phyloP scores from a whole-genome alignment of 92 coral and sea anemone genomes.

The Porites cylindrica region DNA sequence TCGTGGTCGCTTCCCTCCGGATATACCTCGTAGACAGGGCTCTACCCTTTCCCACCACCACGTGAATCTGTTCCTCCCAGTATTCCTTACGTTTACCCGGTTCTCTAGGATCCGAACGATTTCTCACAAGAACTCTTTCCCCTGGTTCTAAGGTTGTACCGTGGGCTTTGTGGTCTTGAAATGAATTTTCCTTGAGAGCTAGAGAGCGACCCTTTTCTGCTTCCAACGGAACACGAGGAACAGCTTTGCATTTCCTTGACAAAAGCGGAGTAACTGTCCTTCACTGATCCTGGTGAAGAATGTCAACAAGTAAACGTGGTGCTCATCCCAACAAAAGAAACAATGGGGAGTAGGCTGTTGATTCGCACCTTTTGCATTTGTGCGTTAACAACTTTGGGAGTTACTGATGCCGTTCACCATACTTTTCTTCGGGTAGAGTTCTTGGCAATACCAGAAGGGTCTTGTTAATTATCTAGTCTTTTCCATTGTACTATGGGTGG shows the following conservation, averaged over 20 bases:
- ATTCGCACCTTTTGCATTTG: conserved; percentile 16
- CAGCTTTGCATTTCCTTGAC: conserved; percentile 35
- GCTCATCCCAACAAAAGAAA: conserved; percentile 46
- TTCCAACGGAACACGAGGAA: conserved; percentile 16
- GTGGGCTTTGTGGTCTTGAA: conserved; percentile 37
- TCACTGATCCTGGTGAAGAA: background rate
- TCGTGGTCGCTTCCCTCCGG: background rate
- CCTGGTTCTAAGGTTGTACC: conserved; percentile 44
- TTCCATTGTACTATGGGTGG: too few species aligned
- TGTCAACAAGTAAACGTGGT: conserved; percentile 39
- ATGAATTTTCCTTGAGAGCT: conserved; percentile 9
- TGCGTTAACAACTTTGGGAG: conserved; percentile 24
- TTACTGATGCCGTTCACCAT: background rate
- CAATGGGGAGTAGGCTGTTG: conserved; percentile 54
- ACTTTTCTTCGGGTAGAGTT: conserved; percentile 19
- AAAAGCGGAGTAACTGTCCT: background rate
- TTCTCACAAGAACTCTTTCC: conserved; percentile 35
- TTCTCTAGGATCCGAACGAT: conserved; percentile 13
- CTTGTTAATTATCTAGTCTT: background rate
- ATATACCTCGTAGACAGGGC: conserved; percentile 31
- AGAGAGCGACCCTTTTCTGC: conserved; percentile 7
- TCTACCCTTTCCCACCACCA: conserved; percentile 35
- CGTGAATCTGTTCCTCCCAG: conserved; percentile 51
- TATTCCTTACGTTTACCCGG: conserved; percentile 17
- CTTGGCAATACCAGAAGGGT: conserved; percentile 28